Evolutionary conservation across 2,113 vertebrate species (phyloP), one percentile per base, ranked within the genome.

Genomic region (Chloropsis hardwickii): DNA sequence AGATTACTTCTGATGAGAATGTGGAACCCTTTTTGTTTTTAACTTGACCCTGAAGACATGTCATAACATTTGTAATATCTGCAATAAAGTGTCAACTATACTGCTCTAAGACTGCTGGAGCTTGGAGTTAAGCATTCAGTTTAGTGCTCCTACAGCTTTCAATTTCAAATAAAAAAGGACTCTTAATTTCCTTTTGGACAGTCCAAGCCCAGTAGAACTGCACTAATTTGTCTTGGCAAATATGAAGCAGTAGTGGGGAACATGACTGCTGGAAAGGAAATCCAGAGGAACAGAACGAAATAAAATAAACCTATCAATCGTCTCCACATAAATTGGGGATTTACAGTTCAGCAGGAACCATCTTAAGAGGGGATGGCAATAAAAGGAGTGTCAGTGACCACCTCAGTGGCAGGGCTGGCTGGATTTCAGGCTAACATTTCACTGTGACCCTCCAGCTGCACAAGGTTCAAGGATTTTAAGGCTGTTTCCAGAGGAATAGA

Each of bases 41-140:
- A 98, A 98, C 96, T 90, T 96, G 97, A 98, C 97, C 95, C 96
- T 97, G 95, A 97, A 97, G 91, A 97, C 95, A 89, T 97, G 96
- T 98, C 95, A 97, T 97, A 97, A 98, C 93, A 96, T 97, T 96
- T 97, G 95, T 96, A 97, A 97, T 97, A 96, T 92, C 82, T 76
- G 95, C 95, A 98, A 96, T 97, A 95, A 97, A 97, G 78, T 97
- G 94, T 97, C 94, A 97, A 61, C 93, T 71, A 33, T 56, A 94
- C 80, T 92, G 79, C 82, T 88, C 61, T 81, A 92, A 95, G 92
- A 97, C 92, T 96, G 97, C 95, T 97, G 82, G 64, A 88, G 77
- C 71, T 96, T 91, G 70, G 94, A 97, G 96, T 96, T 95, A 97
- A 97, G 97, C 74, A 92, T 88, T 96, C 86, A 82, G 83, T 93